These are phyloP conservation scores for Crotalus horridus DNA, from an alignment of 2,113 vertebrate species.

Conservation along the genomic window DNA sequence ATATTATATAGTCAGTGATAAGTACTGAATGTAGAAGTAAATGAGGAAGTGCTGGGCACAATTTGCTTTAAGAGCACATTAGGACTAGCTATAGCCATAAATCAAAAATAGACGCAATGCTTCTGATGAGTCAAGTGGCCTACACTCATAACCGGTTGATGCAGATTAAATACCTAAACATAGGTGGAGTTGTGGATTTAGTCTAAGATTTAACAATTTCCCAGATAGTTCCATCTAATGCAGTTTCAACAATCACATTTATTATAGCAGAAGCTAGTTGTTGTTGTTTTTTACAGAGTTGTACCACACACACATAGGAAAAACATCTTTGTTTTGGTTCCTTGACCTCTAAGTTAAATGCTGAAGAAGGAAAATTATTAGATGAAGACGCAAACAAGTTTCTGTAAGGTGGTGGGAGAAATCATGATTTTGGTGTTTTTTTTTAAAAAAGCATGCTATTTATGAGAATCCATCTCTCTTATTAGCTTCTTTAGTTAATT, in stretches of 20 bases:
- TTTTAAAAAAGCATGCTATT: neutral
- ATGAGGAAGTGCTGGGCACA: neutral
- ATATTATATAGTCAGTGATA: neutral
- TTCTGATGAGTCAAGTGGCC: neutral
- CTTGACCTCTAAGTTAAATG: neutral
- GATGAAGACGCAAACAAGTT: neutral
- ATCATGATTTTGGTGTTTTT: neutral
- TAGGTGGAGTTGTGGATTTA: neutral
- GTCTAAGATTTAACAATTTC: neutral
- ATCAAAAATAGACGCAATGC: neutral
- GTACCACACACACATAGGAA: neutral
- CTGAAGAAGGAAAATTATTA: neutral
- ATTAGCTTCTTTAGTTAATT: neutral
- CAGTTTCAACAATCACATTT: neutral
- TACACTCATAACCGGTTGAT: neutral
- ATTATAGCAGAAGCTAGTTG: neutral
- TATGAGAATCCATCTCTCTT: neutral
- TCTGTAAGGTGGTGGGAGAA: neutral
- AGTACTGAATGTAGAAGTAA: neutral
- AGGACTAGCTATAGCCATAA: neutral
- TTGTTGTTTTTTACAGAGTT: neutral
- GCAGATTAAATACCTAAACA: neutral
- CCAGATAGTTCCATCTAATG: neutral
- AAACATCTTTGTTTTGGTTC: neutral
- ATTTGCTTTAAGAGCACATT: neutral